Base-by-base conservation (phyloP, 2,113 vertebrate species). In the Boleophthalmus pectinirostris region DNA sequence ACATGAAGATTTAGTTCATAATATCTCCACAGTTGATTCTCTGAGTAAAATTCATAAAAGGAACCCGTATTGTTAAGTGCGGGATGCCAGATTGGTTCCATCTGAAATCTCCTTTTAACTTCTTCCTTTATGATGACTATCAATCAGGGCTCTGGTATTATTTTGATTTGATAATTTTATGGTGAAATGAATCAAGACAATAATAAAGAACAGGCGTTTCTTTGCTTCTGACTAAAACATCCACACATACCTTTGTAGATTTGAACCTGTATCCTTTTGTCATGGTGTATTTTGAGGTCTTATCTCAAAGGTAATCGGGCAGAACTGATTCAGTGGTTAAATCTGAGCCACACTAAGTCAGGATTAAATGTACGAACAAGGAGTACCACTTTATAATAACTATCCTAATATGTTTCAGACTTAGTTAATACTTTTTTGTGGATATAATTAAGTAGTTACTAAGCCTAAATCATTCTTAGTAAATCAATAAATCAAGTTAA, bases 91-190 rank as follows among this genome's bases (percentile, higher is more conserved):
- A 77, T 70, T 58, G 80, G 68, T 87, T 86, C 82, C 66, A 81
- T 78, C 75, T 73, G 67, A 74, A 80, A 23, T 53, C 25, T 61
- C 18, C 73, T 83, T 83, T 87, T 46, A 83, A 65, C 68, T 80
- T 68, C 11, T 29, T 45, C 64, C 77, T 73, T 84, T 68, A 49
- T 1, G 43, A 73, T 66, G 73, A 72, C 53, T 82, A 71, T 69
- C 86, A 70, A 87, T 84, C 68, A 87, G 75, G 56, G 20, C 60
- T 18, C 77, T 87, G 79, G 43, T 88, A 57, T 76, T 11, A 74
- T 82, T 78, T 66, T 29, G 57, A 83, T 63, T 54, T 35, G 18
- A 66, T 23, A 9, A 64, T 70, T 70, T 68, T 84, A 57, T 13
- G 68, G 77, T 82, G 47, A 75, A 15, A 78, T n/a, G 45, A n/a